A percentile compares a stretch with the other conserved stretches of the same genome.
Evolutionary conservation across 2,888 invertebrate species (phyloP).

Genomic region (Tinea pellionella): DNA sequence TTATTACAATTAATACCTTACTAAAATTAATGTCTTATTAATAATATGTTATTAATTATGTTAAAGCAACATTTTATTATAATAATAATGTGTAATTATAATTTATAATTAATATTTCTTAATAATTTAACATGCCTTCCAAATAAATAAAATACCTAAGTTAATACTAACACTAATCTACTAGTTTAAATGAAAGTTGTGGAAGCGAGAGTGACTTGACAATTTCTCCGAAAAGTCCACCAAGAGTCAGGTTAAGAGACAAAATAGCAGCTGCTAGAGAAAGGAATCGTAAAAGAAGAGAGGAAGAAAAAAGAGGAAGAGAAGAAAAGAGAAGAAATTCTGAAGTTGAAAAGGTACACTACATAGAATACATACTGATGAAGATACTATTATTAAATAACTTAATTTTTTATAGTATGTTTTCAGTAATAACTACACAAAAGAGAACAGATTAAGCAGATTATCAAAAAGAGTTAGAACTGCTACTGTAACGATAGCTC

Average conservation of each 20-base stretch:
- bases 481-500: constrained; percentile 89
- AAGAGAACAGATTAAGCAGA: constrained; percentile 25
- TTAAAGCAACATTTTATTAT: no score
- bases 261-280: constrained; percentile 36
- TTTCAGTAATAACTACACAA: constrained; percentile 44
- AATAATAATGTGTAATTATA: no score
- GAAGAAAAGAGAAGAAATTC: constrained; percentile 23
- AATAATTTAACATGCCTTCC: no score
- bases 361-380: not conserved
- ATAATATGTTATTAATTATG: no score
- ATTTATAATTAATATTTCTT: no score
- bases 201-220: not conserved
- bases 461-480: constrained; percentile 36
- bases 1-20: not conserved
- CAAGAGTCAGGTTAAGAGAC: constrained; percentile 7
- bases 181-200: not conserved
- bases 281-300: constrained; percentile 27
- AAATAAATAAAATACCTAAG: not conserved
- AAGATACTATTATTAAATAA: not conserved
- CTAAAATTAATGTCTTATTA: no score
- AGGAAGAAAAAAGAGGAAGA: constrained; percentile 30
- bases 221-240: constrained; percentile 2
- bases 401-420: constrained; percentile 33
- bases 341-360: constrained; percentile 38
- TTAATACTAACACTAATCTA: not conserved